Conservation (phyloP, 2,797 vertebrate species). For the Manis javanica region DNA sequence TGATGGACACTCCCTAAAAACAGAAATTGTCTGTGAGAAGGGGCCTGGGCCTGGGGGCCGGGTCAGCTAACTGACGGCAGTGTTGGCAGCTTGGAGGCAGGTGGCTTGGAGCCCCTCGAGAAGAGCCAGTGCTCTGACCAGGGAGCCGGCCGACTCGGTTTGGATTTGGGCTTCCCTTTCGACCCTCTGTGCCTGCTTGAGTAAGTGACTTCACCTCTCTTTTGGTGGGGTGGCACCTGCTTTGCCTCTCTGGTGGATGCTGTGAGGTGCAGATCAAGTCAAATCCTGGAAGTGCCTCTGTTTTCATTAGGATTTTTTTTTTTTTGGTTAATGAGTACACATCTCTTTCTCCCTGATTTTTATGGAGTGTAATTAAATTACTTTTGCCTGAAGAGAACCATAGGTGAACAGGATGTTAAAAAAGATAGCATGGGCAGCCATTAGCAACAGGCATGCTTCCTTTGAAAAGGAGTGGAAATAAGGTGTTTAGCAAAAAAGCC, state of each 20-base stretch:
- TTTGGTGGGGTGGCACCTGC: not conserved
- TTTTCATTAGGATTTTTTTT: not conserved
- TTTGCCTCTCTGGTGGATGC: not conserved
- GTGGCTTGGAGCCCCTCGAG: not conserved
- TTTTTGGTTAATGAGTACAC: conserved; percentile 61
- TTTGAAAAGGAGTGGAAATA: not conserved
- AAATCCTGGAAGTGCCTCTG: not conserved
- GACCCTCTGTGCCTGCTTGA: not conserved
- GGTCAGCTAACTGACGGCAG: not conserved
- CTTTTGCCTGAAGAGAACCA: conserved; percentile 42
- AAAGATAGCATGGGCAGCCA: not conserved
- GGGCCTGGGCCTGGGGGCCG: not conserved
- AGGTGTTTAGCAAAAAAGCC: not conserved
- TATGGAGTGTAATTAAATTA: conserved; percentile 61
- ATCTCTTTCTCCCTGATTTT: conserved; percentile 35
- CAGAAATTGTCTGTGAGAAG: not conserved
- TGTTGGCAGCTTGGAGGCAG: not conserved
- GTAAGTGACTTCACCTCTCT: not conserved
- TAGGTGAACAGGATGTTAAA: conserved; percentile 33
- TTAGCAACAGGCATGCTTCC: not conserved
- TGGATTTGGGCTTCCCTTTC: not conserved
- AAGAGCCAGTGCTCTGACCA: not conserved
- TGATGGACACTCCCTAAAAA: not conserved
- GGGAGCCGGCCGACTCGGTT: not conserved
- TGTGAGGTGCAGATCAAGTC: not conserved